Evolutionary conservation across 2,797 vertebrate species (phyloP), one percentile per base, ranked within the genome.

Genomic region (Heterohyrax brucei): DNA sequence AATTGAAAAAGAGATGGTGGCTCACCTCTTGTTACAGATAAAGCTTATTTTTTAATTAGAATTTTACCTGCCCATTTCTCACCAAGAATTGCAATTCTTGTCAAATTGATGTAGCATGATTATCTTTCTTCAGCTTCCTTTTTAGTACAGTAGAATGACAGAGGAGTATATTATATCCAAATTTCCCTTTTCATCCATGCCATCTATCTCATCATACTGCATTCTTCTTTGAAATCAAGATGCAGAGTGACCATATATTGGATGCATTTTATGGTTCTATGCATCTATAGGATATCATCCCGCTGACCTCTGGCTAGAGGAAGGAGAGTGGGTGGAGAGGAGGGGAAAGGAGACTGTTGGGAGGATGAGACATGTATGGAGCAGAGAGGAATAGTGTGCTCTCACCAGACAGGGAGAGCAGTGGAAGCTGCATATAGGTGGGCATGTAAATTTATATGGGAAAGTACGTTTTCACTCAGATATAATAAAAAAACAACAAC

Each of bases 31-130:
- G 13, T 68, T 18, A 73, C 53, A 48, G 66, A 10, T 81, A 33
- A 92, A 1, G 33, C 83, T 83, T 64, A 1, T 76, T 93, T 93
- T 83, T 66, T 18, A 91, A 87, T 3, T 70, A 70, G 48, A 78
- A 79, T 70, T 82, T 61, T 85, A 26, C 53, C 19, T 84, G 8
- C 28, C 26, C 78, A 24, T 87, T 82, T 2, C 53, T 83, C 72
- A 93, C 18, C 39, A 73, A 21, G 30, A 16, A 28, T 21, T 82
- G 2, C 5, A 78, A 89, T 89, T 94, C 16, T 85, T 85, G 48
- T 46, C 81, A 68, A 82, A 86, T 82, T 70, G 59, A 79, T 44
- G n/a, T 53, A 39, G 64, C n/a, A 53, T 73, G n/a, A 39, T 44
- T 62, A 28, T 70, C 77, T 78, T 84, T 92, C 8, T 73, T 39